A percentile compares a stretch with the other conserved stretches of the same genome.
Conservation (phyloP, 2,113 vertebrate species). For the Istiophorus platypterus region DNA sequence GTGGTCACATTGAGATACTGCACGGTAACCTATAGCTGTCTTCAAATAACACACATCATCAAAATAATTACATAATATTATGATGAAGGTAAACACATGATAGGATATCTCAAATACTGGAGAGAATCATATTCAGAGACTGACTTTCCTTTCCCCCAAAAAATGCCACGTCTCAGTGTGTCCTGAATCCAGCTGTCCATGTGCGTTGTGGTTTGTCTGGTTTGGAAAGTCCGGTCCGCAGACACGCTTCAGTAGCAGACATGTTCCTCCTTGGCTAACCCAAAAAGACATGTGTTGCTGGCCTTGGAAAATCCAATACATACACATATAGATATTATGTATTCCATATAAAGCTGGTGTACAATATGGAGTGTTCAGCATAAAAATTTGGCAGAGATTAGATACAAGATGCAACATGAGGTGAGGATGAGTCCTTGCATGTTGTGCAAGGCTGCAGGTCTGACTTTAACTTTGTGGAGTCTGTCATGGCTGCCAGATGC, state of each 20-base stretch:
- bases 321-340: slow-evolving; percentile 63
- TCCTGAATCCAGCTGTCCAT: slow-evolving; percentile 26
- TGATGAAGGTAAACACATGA: neutral
- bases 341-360: slow-evolving; percentile 33
- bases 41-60: slow-evolving; percentile 34
- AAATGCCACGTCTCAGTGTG: slow-evolving; percentile 69
- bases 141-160: slow-evolving; percentile 26
- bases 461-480: slow-evolving; percentile 2
- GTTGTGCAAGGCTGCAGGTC: neutral
- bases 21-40: slow-evolving; percentile 5
- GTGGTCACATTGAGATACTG: slow-evolving; percentile 21
- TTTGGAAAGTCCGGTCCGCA: slow-evolving; percentile 61
- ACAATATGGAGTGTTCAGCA: slow-evolving; percentile 12
- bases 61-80: slow-evolving; percentile 33
- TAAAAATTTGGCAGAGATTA: slow-evolving; percentile 3
- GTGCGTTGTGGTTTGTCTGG: slow-evolving; percentile 26
- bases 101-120: slow-evolving; percentile 27
- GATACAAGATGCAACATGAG: neutral
- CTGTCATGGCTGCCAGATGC: slow-evolving; percentile 11
- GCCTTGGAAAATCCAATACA: slow-evolving; percentile 52
- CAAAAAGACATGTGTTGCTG: slow-evolving; percentile 54
- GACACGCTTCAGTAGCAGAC: slow-evolving; percentile 56
- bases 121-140: slow-evolving; percentile 35
- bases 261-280: slow-evolving; percentile 69
- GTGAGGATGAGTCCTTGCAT: neutral